Conservation (phyloP, 2,113 vertebrate species). For the Elaphurus davidianus region DNA sequence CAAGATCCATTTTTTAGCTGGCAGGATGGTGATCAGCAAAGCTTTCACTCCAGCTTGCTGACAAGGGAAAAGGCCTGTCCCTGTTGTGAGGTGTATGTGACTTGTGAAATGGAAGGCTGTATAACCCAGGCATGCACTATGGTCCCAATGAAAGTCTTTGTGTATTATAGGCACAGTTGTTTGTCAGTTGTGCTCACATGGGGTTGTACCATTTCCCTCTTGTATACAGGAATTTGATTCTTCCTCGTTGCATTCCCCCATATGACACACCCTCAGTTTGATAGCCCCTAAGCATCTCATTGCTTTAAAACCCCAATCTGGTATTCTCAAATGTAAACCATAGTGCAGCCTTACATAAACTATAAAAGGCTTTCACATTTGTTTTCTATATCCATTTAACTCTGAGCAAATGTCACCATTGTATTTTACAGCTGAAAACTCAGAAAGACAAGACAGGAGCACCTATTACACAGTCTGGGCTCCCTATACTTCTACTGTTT, state of each 20-base stretch:
- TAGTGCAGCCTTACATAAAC: neutral
- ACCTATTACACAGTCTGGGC: neutral
- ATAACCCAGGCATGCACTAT: neutral
- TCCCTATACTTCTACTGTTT: neutral
- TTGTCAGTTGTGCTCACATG: neutral
- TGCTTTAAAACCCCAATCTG: neutral
- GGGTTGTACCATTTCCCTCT: neutral
- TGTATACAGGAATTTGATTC: neutral
- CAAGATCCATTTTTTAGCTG: constrained; percentile 26
- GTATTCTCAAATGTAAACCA: neutral
- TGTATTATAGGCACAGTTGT: neutral
- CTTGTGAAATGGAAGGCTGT: constrained; percentile 54
- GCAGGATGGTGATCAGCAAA: constrained; percentile 9
- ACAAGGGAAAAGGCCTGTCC: constrained; percentile 24
- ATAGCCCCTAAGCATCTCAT: neutral
- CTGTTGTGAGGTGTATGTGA: constrained; percentile 19
- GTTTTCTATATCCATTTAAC: constrained; percentile 36
- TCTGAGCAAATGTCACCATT: constrained; percentile 12
- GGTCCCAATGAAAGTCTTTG: neutral
- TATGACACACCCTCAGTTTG: neutral
- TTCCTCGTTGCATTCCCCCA: neutral
- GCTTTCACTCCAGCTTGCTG: constrained; percentile 1
- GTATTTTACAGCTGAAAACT: constrained; percentile 13
- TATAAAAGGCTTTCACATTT: constrained; percentile 22
- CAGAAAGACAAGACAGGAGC: neutral